Base-by-base conservation (phyloP, 2,113 vertebrate species). In the Corythornis cristatus region DNA sequence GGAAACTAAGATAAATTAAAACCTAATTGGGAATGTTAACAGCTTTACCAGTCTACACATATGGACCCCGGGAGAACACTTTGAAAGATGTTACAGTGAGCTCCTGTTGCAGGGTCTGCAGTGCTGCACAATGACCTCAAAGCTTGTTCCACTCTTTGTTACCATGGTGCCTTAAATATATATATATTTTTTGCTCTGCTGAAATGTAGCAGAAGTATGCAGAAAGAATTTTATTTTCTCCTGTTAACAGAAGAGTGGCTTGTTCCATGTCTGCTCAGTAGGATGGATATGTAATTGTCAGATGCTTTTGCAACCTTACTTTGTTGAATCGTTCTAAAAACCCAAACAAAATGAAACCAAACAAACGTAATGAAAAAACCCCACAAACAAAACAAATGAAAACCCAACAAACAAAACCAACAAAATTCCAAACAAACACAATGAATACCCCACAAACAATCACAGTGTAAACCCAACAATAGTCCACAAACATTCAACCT, bases 1-100 rank as follows among this genome's bases (percentile, higher is more conserved):
- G 97, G 97, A 98, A 98, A 98, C 96, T 81, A 98, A 97, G 96
- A 98, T 98, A 98, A 98, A 98, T 99, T 97, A 98, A 98, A 98
- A 97, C 94, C 95, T 98, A 98, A 98, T 97, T 98, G 97, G 97
- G 95, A 94, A 89, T 80, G 95, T 98, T 98, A 98, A 98, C 98
- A 97, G 97, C 97, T 98, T 98, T 98, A 97, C 94, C 97, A 97
- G 97, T 93, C 97, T 97, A 90, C 96, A 94, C 97, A 98, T 97
- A 97, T 98, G 97, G 97, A 95, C 83, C 98, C 98, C 98, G 57
- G 9, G 98, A 98, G 98, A 98, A 95, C 95, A 81, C 93, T 98
- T 95, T 35, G 77, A 81, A 97, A 96, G 97, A 97, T 86, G 98
- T 98, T 98, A 98, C 98, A 98, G 97, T 96, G 86, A 93, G 98